Evolutionary conservation across 2,113 vertebrate genomes (phyloP), one percentile per base, ranked within the genome.

Genomic region (Eptatretus burgeri): DNA sequence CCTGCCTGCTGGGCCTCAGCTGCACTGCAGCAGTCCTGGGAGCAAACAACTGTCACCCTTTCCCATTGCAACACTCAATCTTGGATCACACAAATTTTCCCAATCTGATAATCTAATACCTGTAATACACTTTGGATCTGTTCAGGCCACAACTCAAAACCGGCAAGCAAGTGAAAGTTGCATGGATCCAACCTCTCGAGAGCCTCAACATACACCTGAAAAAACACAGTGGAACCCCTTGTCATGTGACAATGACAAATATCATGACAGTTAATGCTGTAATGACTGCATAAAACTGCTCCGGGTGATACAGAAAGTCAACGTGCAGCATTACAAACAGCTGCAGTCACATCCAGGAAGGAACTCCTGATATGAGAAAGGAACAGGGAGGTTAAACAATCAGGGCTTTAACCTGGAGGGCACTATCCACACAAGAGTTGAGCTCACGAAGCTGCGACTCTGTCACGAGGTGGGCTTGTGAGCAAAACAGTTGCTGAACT

Each of bases 401-500:
- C 10, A 18, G 20, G 63, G 41, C 64, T 64, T 70, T 72, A 65
- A 93, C 91, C 79, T 94, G 91, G 73, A 98, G 75, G 76, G 91
- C 84, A 69, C 76, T 81, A 77, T 98, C 85, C 10, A 89, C 94
- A 76, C 87, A 93, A 71, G 82, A 63, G 70, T 93, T 93, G 65
- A 95, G 80, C 65, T 96, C 89, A 74, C 93, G 95, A 64, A 96
- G 80, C 75, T 93, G 87, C 72, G 93, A 85, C 68, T 98, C 91
- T 16, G 89, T 86, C 69, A 98, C 85, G 64, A 77, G 78, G 66
- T 84, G 79, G 69, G 75, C 85, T 70, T 95, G 89, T 18, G 85
- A 88, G 73, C 91, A 98, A 75, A 98, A 95, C 68, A 98, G 85
- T 64, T 91, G 85, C 67, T 98, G 91, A 67, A 98, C 89, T 77